phyloP scores from a whole-genome alignment of 2,888 invertebrate genomes.

The Spisula solida region DNA sequence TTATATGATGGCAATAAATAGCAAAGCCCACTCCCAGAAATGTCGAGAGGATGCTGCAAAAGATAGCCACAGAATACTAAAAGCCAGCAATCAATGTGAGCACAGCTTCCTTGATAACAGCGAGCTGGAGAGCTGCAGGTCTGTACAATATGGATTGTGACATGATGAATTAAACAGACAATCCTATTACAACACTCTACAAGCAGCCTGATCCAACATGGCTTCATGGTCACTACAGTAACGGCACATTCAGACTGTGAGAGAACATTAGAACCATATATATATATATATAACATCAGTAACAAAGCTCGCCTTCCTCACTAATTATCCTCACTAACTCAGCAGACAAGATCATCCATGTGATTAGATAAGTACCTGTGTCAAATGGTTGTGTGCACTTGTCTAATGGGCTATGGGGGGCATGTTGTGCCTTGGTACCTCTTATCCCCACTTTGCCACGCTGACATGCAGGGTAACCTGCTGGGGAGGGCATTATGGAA shows the following conservation, averaged over 20 bases:
- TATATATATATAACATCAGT: neutral
- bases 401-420: no score
- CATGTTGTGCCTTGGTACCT: no score
- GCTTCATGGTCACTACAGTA: neutral
- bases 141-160: slow-evolving; percentile 14
- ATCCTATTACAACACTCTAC: neutral
- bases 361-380: neutral
- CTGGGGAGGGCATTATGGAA: no score
- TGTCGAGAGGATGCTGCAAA: neutral
- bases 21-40: neutral
- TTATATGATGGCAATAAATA: neutral
- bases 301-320: neutral
- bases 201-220: neutral
- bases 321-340: neutral
- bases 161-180: slow-evolving; percentile 10
- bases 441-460: no score
- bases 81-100: neutral
- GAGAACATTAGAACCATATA: slow-evolving; percentile 13
- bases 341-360: neutral
- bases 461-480: no score
- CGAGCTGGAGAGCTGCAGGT: neutral
- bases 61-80: slow-evolving; percentile 5
- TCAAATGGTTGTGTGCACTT: no score
- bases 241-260: no score
- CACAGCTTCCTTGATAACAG: neutral